Evolutionary conservation across 2,888 invertebrate species (phyloP).

Genomic region (Synergus umbraculus): DNA sequence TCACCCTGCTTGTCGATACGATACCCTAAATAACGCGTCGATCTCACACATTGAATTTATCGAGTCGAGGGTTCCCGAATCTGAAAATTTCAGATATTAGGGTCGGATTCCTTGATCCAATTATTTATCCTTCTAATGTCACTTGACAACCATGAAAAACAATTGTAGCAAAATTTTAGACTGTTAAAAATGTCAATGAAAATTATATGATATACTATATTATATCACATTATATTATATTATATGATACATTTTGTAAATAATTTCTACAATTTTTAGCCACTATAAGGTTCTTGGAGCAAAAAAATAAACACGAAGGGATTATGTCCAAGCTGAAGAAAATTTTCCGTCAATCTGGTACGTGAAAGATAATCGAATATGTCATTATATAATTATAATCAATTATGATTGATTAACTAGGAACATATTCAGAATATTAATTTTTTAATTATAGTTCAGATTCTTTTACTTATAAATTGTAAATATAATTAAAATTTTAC

Average conservation of each 20-base stretch:
- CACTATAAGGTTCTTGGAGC: slow-evolving; percentile 46
- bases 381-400: too few relatives aligned
- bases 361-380: neutral
- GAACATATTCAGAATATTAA: neutral
- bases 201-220: neutral
- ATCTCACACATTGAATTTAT: slow-evolving; percentile 36
- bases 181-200: neutral
- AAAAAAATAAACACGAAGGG: slow-evolving; percentile 50
- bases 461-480: neutral
- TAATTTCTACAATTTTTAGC: neutral
- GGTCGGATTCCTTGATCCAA: slow-evolving; percentile 26
- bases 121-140: slow-evolving; percentile 16
- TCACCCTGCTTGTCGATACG: slow-evolving; percentile 32
- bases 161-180: neutral
- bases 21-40: slow-evolving; percentile 34
- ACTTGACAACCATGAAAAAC: slow-evolving; percentile 14
- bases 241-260: neutral
- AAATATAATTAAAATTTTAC: neutral
- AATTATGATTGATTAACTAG: too few relatives aligned
- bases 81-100: slow-evolving; percentile 24
- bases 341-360: slow-evolving; percentile 55
- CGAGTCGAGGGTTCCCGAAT: slow-evolving; percentile 5
- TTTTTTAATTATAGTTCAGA: neutral
- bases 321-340: slow-evolving; percentile 62
- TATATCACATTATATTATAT: neutral